Percentiles rank a stretch among this genome's conserved stretches.
Evolutionary conservation across 2,113 vertebrate genomes (phyloP).

Genomic region (Felis catus): DNA sequence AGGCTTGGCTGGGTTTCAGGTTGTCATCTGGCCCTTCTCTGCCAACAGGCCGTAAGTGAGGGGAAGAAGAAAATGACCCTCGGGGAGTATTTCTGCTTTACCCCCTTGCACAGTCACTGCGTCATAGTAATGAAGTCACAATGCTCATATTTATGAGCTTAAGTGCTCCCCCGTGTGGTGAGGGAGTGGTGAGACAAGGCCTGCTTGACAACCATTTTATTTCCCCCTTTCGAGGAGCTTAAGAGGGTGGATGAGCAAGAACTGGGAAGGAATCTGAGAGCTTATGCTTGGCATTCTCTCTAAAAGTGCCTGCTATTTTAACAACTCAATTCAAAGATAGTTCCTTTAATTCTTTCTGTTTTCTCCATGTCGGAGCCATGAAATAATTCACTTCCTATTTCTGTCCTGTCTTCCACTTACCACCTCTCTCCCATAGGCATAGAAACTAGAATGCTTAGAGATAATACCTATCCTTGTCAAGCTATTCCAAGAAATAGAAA

Average conservation of each 20-base stretch:
- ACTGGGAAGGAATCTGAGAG: neutral
- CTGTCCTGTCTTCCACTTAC: neutral
- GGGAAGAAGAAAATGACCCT: constrained; percentile 36
- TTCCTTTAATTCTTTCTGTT: neutral
- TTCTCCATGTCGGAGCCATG: neutral
- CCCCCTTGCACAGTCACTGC: neutral
- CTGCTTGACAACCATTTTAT: neutral
- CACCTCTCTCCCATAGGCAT: neutral
- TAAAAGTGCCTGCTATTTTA: neutral
- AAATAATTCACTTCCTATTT: constrained; percentile 47
- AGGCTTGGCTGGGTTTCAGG: constrained; percentile 31
- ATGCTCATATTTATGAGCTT: neutral
- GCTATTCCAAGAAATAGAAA: too few relatives aligned
- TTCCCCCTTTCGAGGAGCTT: neutral
- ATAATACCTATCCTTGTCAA: too few relatives aligned
- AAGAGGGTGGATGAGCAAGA: neutral
- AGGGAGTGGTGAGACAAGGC: neutral
- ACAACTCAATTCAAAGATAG: neutral
- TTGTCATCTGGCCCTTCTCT: constrained; percentile 51
- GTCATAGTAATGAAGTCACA: constrained; percentile 22
- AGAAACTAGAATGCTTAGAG: constrained; percentile 4
- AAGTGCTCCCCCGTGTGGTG: neutral
- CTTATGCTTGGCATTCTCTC: neutral
- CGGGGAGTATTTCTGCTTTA: neutral
- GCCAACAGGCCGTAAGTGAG: neutral